Base-by-base conservation (phyloP, 2,888 invertebrate genomes). In the Ophion obscuratus region DNA sequence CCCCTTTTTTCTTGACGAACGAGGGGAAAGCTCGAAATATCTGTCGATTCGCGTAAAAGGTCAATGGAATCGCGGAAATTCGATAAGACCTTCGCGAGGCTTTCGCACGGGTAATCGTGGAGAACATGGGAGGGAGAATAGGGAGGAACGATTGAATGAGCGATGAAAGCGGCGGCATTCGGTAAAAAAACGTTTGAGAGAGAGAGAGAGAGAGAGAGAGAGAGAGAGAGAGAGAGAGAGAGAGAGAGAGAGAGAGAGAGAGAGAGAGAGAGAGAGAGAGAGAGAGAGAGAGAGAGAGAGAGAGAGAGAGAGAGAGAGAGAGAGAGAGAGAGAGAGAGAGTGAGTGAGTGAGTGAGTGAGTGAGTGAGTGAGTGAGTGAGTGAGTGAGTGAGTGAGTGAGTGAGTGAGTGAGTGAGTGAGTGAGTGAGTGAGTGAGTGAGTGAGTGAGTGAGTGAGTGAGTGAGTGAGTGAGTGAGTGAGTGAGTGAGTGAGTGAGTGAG, bases 61-160 rank as follows among this genome's bases (percentile, higher is more conserved):
- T 62, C 62, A 62, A 62, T 27, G 62, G 27, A 14, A 62, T 62
- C 62, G 62, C 11, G 27, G 20, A 81, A 75, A 73, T 67, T 61
- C 44, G 47, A 67, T 68, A 31, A 20, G 67, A 47, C 14, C 14
- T 27, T 71, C 14, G 40, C 68, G 36, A 53, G 44, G 47, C 44
- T 57, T 40, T 62, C 68, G 59, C 44, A 36, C 70, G 10, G 11
- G 11, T 24, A 27, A 20, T 36, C 44, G 14, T 66, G 24, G 66
- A 53, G 53, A 53, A 53, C 53, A 17, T 53, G 53, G n/a, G n/a
- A n/a, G n/a, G n/a, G n/a, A n/a, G n/a, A 17, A 53, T 14, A 53
- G 36, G 36, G 71, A 83, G 71, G 47, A 61, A 70, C 62, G 85
- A 76, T 86, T 68, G 83, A 81, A 76, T 64, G 83, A 74, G 67